A percentile compares a stretch with the other conserved stretches of the same genome.
Conservation (phyloP, 2,888 invertebrate species). For the Drosophila robusta region DNA sequence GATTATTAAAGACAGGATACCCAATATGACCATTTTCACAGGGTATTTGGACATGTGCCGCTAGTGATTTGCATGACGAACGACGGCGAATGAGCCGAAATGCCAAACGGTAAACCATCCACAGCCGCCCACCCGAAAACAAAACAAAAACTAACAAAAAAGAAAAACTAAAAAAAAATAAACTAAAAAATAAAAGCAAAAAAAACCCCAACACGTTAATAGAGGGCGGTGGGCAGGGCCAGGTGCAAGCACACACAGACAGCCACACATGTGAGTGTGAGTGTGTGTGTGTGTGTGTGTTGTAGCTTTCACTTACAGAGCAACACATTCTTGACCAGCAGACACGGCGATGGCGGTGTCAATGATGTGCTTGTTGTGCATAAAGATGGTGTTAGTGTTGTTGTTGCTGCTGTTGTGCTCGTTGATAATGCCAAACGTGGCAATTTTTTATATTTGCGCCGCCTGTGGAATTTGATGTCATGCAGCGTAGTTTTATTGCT, state of each 20-base stretch:
- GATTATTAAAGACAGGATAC: no score
- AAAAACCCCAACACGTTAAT: not conserved
- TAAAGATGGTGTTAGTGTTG: slow-evolving; percentile 18
- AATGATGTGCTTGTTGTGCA: slow-evolving; percentile 23
- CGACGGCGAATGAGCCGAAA: slow-evolving; percentile 26
- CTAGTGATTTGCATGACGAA: slow-evolving; percentile 50
- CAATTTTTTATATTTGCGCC: slow-evolving; percentile 75
- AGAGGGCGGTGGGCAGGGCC: not conserved
- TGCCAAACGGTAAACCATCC: slow-evolving; percentile 43
- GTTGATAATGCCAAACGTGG: slow-evolving; percentile 71
- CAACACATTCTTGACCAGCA: slow-evolving; percentile 80
- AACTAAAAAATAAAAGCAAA: slow-evolving; percentile 6
- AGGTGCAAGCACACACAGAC: not conserved
- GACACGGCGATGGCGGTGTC: slow-evolving; percentile 56
- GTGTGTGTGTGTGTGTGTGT: slow-evolving; percentile 10
- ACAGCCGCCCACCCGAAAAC: slow-evolving; percentile 29
- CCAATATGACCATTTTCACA: slow-evolving; percentile 3
- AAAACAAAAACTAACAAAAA: slow-evolving; percentile 1
- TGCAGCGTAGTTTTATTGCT: slow-evolving; percentile 56
- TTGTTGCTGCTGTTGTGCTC: slow-evolving; percentile 31
- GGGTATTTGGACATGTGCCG: slow-evolving; percentile 34
- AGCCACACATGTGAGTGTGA: not conserved
- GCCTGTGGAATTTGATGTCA: slow-evolving; percentile 75
- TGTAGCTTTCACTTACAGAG: slow-evolving; percentile 78
- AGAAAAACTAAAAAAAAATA: slow-evolving; percentile 3